Evolutionary conservation across 1,140 invertebrate species (phyloP).

Genomic region (Agrypnia vestita): DNA sequence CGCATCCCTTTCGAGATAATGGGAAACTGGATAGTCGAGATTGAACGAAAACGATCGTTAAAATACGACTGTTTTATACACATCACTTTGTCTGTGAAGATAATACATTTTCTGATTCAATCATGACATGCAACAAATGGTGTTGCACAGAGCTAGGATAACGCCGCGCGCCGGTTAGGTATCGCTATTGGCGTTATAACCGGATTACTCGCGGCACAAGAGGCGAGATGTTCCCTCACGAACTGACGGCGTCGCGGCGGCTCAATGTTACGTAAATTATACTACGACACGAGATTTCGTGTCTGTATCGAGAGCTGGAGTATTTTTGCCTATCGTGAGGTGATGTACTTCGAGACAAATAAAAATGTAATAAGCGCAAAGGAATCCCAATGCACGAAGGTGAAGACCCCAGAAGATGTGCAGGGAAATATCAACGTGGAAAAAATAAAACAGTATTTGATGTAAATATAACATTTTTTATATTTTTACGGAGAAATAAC

Average conservation of each 20-base stretch:
- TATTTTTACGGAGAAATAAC: too few species aligned
- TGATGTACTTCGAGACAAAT: not conserved
- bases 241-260: not conserved
- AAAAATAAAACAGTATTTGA: too few species aligned
- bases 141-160: not conserved
- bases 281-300: conserved; percentile 1
- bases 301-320: not conserved
- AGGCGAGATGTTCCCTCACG: not conserved
- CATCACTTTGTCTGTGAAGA: not conserved
- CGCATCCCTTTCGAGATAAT: too few species aligned
- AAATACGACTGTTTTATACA: too few species aligned
- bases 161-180: not conserved
- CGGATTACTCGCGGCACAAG: not conserved
- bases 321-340: not conserved
- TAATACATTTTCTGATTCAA: not conserved
- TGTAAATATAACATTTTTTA: too few species aligned
- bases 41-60: too few species aligned
- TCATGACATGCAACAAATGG: not conserved
- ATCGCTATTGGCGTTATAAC: conserved; percentile 6
- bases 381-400: not conserved
- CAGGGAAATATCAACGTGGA: too few species aligned
- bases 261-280: conserved; percentile 9
- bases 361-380: conserved; percentile 5
- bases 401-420: too few species aligned
- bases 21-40: too few species aligned